Base-by-base conservation (phyloP, 2,113 vertebrate genomes). In the Phylloscopus trochilus region DNA sequence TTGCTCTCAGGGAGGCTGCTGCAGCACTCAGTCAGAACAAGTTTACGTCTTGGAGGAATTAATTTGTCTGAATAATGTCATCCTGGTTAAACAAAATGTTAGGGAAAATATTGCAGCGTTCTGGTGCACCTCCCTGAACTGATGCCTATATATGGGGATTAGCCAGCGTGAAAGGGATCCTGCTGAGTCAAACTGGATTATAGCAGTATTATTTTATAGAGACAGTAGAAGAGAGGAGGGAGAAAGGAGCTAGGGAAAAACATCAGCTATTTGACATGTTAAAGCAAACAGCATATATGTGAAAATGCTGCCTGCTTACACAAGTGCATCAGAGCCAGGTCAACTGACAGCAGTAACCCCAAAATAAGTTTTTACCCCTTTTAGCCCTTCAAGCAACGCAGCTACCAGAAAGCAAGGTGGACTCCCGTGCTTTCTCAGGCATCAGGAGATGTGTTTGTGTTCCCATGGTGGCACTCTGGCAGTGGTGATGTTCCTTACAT, bases 1-100 rank as follows among this genome's bases (percentile, higher is more conserved):
- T 53, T 87, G 90, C 97, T 96, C 91, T 92, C 87, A 70, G 89
- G 94, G 93, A 96, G 37, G 55, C 84, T 82, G 80, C 87, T 92
- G 83, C 83, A 89, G 89, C 83, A 51, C 79, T 87, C 93, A 94
- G 94, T 95, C 95, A 94, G 95, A 96, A 97, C 63, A 83, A 90
- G 89, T 96, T 97, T 95, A 87, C 72, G 4, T 97, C 95, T 92
- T 94, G 92, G 86, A 95, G 94, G 93, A 94, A 96, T 93, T 96
- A 93, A 92, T 95, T 94, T 93, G 95, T 92, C 92, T 95, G 95
- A 94, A 90, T 92, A 95, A 95, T 95, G 94, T 92, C 96, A 96
- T 90, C 90, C 88, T 83, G 67, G 93, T 87, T 89, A 94, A 96
- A 96, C 85, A 96, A 85, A 94, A 95, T 83, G 93, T 90, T 95